phyloP scores from a whole-genome alignment of 2,888 invertebrate species.

The Dorcus hopei region DNA sequence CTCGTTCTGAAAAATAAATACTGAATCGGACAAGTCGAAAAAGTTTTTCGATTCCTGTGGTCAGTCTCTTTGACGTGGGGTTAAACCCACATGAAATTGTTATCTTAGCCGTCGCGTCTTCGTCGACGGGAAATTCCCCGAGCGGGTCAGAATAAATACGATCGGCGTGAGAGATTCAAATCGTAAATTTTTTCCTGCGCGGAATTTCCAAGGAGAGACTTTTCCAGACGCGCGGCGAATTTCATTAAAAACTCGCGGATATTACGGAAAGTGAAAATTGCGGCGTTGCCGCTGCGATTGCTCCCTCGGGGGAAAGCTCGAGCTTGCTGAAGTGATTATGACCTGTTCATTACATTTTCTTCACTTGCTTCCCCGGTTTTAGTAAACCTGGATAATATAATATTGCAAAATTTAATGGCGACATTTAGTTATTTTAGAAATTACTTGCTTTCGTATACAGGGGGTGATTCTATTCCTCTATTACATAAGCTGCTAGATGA shows the following conservation, averaged over 20 bases:
- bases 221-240: not conserved
- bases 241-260: not conserved
- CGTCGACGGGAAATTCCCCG: not conserved
- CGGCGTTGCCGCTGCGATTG: not conserved
- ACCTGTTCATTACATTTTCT: not conserved
- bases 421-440: too few relatives aligned
- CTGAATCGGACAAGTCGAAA: not conserved
- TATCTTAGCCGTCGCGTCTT: conserved; percentile 6
- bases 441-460: too few relatives aligned
- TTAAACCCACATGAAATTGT: conserved; percentile 15
- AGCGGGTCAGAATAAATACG: not conserved
- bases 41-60: conserved; percentile 12
- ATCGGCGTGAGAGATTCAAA: not conserved
- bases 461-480: too few relatives aligned
- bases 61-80: conserved; percentile 7
- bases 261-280: not conserved
- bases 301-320: not conserved
- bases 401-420: too few relatives aligned
- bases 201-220: not conserved
- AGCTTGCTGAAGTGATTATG: conserved; percentile 1
- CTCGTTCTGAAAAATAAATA: too few relatives aligned
- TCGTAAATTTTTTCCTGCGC: not conserved
- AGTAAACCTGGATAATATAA: not conserved
- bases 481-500: too few relatives aligned
- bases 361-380: not conserved